Percentiles rank a stretch among this genome's conserved stretches.
These are phyloP conservation scores for Cebidichthys violaceus DNA, from an alignment of 2,113 vertebrate genomes.

Conservation along the genomic window DNA sequence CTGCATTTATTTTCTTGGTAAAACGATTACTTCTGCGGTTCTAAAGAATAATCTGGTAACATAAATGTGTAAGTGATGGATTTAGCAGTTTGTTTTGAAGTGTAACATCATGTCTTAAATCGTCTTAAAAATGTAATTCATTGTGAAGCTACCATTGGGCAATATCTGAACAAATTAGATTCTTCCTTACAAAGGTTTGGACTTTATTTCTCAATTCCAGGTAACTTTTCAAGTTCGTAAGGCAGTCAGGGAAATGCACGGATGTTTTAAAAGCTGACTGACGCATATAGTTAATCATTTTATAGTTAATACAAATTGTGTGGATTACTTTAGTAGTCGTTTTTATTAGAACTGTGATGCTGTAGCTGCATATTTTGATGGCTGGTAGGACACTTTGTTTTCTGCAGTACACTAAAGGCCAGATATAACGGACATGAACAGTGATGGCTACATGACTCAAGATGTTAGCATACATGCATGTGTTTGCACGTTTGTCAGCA, in stretches of 20 bases:
- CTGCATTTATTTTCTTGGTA: slow-evolving; percentile 1
- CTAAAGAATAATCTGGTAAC: neutral
- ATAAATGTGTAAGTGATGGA: neutral
- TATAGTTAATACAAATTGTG: too few relatives aligned
- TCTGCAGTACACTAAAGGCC: neutral
- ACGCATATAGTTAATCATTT: neutral
- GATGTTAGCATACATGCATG: neutral
- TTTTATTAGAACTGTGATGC: slow-evolving; percentile 13
- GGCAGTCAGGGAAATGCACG: neutral
- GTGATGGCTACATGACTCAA: neutral
- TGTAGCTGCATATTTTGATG: slow-evolving; percentile 21
- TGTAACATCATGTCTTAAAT: neutral
- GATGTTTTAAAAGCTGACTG: slow-evolving; percentile 7
- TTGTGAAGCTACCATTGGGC: neutral
- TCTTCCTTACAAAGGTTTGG: neutral
- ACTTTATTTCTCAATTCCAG: neutral
- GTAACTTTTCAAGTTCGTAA: neutral
- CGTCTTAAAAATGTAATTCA: neutral
- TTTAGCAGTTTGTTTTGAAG: slow-evolving; percentile 8
- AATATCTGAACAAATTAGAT: neutral
- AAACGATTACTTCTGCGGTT: neutral
- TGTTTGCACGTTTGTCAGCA: neutral
- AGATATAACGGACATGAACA: neutral
- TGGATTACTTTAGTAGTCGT: neutral
- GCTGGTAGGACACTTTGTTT: neutral